Percentiles rank a stretch among this genome's conserved stretches.
Evolutionary conservation across 2,797 vertebrate species (phyloP).

Genomic region (Microchirus variegatus): DNA sequence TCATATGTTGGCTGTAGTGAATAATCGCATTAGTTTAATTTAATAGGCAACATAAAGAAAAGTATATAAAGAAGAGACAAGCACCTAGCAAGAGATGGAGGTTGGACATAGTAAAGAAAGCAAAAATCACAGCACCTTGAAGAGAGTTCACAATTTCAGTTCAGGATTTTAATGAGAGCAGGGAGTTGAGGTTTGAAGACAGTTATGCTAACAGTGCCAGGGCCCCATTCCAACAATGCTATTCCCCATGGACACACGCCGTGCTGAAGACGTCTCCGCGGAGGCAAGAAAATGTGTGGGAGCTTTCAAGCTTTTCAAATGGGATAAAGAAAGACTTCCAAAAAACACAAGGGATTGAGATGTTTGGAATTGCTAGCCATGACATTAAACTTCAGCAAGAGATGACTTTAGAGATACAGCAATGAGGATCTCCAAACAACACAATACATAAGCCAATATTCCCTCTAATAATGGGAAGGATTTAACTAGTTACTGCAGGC

Average conservation of each 20-base stretch:
- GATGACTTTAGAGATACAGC: constrained; percentile 43
- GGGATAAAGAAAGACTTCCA: constrained; percentile 60
- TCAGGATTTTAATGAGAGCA: constrained; percentile 69
- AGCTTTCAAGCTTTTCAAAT: constrained; percentile 52
- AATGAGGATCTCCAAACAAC: constrained; percentile 46
- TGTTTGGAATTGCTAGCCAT: constrained; percentile 45
- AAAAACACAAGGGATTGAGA: constrained; percentile 35
- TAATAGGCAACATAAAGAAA: constrained; percentile 31
- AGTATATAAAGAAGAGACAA: constrained; percentile 8
- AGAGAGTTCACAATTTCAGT: constrained; percentile 27
- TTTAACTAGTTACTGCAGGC: constrained; percentile 66
- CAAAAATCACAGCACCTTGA: constrained; percentile 48
- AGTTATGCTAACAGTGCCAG: constrained; percentile 53
- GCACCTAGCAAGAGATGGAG: constrained; percentile 7
- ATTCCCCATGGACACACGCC: constrained; percentile 43
- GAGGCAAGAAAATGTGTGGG: constrained; percentile 40
- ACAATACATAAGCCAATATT: constrained; percentile 53
- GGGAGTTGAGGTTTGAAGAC: constrained; percentile 61
- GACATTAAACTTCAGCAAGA: constrained; percentile 29
- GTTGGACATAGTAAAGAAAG: constrained; percentile 48
- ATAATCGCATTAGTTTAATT: constrained; percentile 58
- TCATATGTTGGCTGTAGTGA: constrained; percentile 39
- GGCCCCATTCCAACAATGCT: constrained; percentile 56
- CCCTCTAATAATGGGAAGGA: constrained; percentile 69
- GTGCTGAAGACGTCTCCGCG: constrained; percentile 25